These are phyloP conservation scores for Istiophorus platypterus DNA, from an alignment of 2,113 vertebrate genomes.

Conservation along the genomic window DNA sequence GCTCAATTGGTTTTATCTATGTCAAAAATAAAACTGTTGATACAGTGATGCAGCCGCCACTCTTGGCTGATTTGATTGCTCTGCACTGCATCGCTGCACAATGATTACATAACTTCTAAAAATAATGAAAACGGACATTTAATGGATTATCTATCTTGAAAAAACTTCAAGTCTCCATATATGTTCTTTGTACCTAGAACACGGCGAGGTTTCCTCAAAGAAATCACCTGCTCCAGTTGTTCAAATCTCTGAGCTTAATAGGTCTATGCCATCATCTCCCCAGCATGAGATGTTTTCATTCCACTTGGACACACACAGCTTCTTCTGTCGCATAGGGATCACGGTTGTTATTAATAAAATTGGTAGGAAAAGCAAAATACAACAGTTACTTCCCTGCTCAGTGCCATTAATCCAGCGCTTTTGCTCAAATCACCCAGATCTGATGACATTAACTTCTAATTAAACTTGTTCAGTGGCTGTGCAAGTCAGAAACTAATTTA, in stretches of 20 bases:
- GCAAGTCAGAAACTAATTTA: not conserved
- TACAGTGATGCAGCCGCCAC: not conserved
- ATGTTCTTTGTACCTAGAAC: not conserved
- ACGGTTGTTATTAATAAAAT: not conserved
- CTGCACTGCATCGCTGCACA: not conserved
- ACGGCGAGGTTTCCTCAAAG: not conserved
- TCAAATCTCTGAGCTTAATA: not conserved
- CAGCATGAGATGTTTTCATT: conserved; percentile 25
- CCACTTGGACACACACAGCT: not conserved
- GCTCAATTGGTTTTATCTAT: not conserved
- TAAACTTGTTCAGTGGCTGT: conserved; percentile 1
- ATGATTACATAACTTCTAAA: conserved; percentile 1
- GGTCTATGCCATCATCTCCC: not conserved
- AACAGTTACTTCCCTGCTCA: not conserved
- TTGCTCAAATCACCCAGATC: not conserved
- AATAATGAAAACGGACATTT: not conserved
- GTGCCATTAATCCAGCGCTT: not conserved
- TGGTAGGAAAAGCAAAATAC: not conserved
- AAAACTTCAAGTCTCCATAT: not conserved
- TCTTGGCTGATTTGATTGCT: not conserved
- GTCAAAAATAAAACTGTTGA: not conserved
- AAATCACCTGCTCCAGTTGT: not conserved
- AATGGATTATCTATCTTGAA: conserved; percentile 15
- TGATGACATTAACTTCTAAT: conserved; percentile 16
- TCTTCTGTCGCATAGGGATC: not conserved